Conservation (phyloP, 2,797 vertebrate species). For the Sebastes melanostomus region DNA sequence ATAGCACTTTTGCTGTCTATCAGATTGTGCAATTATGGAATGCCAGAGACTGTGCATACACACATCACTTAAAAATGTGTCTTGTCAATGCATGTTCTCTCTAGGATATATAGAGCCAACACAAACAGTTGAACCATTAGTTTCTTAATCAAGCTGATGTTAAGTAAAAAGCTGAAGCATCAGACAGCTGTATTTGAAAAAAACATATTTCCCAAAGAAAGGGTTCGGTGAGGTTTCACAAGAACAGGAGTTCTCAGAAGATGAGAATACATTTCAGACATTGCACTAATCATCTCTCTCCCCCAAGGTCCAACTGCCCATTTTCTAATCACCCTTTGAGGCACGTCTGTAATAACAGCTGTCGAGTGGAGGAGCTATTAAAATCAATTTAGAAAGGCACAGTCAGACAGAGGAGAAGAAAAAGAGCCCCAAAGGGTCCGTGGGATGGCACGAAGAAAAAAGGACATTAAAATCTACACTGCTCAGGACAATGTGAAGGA, state of each 20-base stretch:
- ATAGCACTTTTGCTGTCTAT: background rate
- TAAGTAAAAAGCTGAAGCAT: constrained; percentile 15
- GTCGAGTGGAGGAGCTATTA: constrained; percentile 62
- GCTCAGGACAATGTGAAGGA: background rate
- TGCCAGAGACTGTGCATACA: no score
- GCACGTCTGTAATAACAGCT: constrained; percentile 63
- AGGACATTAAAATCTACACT: constrained; percentile 13
- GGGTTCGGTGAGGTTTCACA: constrained; percentile 14
- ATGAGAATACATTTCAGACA: constrained; percentile 36
- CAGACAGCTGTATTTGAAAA: constrained; percentile 1
- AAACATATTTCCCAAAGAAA: constrained; percentile 8
- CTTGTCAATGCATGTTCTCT: background rate
- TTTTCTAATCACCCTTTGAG: constrained; percentile 58
- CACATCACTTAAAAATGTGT: background rate
- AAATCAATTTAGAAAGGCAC: constrained; percentile 60
- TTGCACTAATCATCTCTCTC: constrained; percentile 48
- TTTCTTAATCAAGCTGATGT: constrained; percentile 13
- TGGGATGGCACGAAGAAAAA: constrained; percentile 18
- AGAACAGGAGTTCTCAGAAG: constrained; percentile 48
- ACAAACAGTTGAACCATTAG: background rate
- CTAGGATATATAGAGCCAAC: background rate
- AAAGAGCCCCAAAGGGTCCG: constrained; percentile 9
- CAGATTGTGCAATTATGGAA: background rate
- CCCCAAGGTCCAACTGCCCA: constrained; percentile 36
- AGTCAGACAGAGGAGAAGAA: constrained; percentile 6